These are phyloP conservation scores for Falco punctatus DNA, from an alignment of 2,113 vertebrate genomes.

Conservation along the genomic window DNA sequence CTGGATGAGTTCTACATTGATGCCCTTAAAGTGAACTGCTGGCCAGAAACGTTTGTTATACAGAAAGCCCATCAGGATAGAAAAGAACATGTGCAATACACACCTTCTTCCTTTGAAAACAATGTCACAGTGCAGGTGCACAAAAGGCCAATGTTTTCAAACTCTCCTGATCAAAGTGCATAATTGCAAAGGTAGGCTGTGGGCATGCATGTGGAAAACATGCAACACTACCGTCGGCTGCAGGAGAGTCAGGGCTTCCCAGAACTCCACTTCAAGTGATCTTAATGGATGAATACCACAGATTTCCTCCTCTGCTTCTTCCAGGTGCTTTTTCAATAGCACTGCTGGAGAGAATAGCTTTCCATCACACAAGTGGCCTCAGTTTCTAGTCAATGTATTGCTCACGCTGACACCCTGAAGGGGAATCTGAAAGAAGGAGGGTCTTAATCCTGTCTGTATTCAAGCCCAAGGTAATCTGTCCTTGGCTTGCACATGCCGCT, in stretches of 20 bases:
- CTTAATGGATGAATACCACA: neutral
- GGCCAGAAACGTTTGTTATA: neutral
- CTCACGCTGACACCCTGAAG: constrained; percentile 13
- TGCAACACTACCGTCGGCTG: neutral
- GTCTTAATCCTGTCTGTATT: neutral
- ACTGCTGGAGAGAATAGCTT: neutral
- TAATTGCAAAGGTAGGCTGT: neutral
- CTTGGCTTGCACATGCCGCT: neutral
- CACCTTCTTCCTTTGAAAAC: neutral
- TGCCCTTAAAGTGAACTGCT: neutral
- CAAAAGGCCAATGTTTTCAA: neutral
- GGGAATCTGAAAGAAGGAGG: neutral
- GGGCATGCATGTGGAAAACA: neutral
- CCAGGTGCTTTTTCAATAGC: neutral
- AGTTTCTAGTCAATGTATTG: neutral
- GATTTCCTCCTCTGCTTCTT: neutral
- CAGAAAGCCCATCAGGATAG: neutral
- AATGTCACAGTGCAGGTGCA: fast-evolving
- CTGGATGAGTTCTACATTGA: neutral
- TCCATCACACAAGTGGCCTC: neutral
- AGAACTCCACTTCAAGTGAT: neutral
- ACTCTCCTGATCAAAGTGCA: neutral
- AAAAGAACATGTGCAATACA: neutral
- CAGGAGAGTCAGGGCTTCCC: neutral
- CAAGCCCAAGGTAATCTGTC: neutral